Conservation (phyloP, 23 tunicate species). For the Styela clava region DNA sequence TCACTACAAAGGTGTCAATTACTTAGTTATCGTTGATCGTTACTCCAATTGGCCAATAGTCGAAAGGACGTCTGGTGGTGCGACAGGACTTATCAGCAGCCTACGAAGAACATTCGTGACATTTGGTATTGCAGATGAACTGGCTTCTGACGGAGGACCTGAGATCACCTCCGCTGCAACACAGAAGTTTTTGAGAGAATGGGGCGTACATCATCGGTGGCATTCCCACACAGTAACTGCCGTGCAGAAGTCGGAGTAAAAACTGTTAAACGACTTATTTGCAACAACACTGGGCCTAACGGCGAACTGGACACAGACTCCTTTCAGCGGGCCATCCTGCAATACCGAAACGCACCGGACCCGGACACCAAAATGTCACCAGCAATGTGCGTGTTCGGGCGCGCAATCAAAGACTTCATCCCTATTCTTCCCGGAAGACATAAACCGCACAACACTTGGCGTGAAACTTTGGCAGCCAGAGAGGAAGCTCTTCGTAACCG, state of each 20-base stretch:
- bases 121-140: constrained; percentile 25
- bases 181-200: constrained; percentile 1
- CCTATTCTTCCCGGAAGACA: background rate
- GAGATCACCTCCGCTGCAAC: constrained; percentile 8
- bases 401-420: background rate
- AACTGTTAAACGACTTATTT: background rate
- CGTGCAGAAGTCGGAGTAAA: background rate
- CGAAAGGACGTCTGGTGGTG: no score
- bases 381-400: background rate
- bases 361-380: background rate
- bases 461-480: background rate
- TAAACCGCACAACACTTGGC: no score
- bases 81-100: no score
- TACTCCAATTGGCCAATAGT: background rate
- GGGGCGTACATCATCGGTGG: constrained; percentile 3
- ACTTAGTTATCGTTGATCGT: background rate
- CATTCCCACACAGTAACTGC: background rate
- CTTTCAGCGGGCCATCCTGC: background rate
- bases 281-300: background rate
- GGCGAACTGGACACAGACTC: background rate
- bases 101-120: no score
- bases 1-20: background rate
- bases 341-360: background rate
- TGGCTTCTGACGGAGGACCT: constrained; percentile 17
- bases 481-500: background rate